Evolutionary conservation across 2,113 vertebrate species (phyloP).

Genomic region (Murina feae): DNA sequence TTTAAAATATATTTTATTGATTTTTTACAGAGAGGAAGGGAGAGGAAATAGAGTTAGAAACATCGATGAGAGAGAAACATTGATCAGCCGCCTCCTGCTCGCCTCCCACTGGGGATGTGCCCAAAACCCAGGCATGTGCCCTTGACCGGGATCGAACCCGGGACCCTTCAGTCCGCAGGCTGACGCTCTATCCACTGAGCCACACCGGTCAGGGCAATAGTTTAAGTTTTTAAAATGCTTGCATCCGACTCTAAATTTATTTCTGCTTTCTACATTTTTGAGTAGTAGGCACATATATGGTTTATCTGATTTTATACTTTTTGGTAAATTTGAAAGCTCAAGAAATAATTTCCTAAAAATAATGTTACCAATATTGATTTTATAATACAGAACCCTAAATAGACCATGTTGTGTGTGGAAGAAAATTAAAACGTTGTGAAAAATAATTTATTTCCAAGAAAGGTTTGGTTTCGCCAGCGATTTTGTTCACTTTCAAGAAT

Average conservation of each 20-base stretch:
- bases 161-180: too few relatives aligned
- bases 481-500: not conserved
- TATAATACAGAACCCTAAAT: not conserved
- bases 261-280: not conserved
- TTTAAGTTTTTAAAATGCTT: not conserved
- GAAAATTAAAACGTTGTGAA: not conserved
- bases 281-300: not conserved
- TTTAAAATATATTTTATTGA: too few relatives aligned
- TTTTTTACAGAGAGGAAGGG: too few relatives aligned
- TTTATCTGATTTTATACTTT: not conserved
- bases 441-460: not conserved
- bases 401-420: not conserved
- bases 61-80: too few relatives aligned
- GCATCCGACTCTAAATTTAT: not conserved
- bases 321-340: conserved; percentile 7
- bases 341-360: conserved; percentile 20
- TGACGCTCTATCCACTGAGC: too few relatives aligned
- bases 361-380: not conserved
- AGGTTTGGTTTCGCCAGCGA: not conserved
- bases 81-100: too few relatives aligned
- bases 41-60: too few relatives aligned
- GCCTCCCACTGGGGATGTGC: too few relatives aligned
- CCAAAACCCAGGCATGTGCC: too few relatives aligned
- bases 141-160: too few relatives aligned
- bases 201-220: too few relatives aligned